Conservation (phyloP, 2,113 vertebrate genomes). For the Cyrtonyx montezumae region DNA sequence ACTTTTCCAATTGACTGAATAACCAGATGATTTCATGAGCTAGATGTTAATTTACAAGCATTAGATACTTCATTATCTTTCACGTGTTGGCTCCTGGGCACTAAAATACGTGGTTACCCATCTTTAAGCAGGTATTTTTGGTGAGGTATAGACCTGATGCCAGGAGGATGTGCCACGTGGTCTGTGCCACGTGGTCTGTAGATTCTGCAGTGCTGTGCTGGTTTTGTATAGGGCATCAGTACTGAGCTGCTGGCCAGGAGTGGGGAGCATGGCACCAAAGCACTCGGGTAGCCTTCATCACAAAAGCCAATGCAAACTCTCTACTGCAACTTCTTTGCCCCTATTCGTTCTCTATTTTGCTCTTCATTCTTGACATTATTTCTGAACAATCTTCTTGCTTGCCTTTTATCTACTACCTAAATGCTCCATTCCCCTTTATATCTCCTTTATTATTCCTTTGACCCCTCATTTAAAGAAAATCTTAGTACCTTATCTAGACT, state of each 20-base stretch:
- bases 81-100: slow-evolving; percentile 49
- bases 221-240: not conserved
- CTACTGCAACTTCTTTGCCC: not conserved
- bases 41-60: slow-evolving; percentile 25
- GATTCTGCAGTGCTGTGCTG: not conserved
- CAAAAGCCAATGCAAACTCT: not conserved
- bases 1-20: slow-evolving; percentile 50
- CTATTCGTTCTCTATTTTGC: not conserved
- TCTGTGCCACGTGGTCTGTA: not conserved
- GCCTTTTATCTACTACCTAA: not conserved
- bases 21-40: slow-evolving; percentile 51
- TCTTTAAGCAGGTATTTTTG: not conserved
- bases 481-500: not conserved
- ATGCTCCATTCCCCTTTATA: not conserved
- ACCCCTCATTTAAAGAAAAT: not conserved
- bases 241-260: not conserved
- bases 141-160: not conserved
- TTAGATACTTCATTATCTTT: slow-evolving; percentile 70
- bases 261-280: not conserved
- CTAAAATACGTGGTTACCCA: not conserved
- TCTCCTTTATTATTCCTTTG: not conserved
- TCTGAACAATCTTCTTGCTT: not conserved
- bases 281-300: fast-evolving
- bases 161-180: not conserved
- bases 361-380: not conserved